A percentile compares a stretch with the other conserved stretches of the same genome.
Conservation (phyloP, 2,113 vertebrate species). For the Centropristis striata region DNA sequence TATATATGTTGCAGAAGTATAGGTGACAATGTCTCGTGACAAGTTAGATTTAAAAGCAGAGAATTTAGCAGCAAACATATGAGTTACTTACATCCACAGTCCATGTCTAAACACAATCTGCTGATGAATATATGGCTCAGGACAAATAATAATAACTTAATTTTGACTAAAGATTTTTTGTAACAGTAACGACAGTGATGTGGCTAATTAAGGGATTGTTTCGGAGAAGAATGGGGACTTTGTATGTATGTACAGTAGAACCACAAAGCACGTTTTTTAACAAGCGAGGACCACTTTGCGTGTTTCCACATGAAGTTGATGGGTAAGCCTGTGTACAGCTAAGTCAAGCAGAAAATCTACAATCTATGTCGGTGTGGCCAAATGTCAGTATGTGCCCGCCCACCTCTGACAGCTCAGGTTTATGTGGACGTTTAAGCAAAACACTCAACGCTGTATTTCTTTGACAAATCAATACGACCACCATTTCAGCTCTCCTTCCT, state of each 20-base stretch:
- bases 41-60: too few species aligned
- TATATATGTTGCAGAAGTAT: too few species aligned
- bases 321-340: not conserved
- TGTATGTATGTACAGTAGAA: not conserved
- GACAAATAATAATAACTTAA: not conserved
- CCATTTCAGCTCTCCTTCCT: conserved; percentile 75
- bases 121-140: not conserved
- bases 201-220: not conserved
- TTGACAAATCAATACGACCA: conserved; percentile 84
- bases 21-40: too few species aligned
- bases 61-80: too few species aligned
- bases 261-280: not conserved
- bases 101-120: not conserved
- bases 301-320: conserved; percentile 6
- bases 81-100: too few species aligned
- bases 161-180: not conserved
- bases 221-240: not conserved
- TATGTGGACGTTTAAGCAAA: conserved; percentile 84
- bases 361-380: conserved; percentile 60
- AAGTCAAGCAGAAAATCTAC: conserved; percentile 60
- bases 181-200: not conserved
- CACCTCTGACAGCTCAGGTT: conserved; percentile 82
- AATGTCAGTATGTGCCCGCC: conserved; percentile 65
- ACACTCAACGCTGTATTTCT: conserved; percentile 81
- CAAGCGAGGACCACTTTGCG: not conserved